phyloP scores from a whole-genome alignment of 2,888 invertebrate species.

The Brassicogethes aeneus region DNA sequence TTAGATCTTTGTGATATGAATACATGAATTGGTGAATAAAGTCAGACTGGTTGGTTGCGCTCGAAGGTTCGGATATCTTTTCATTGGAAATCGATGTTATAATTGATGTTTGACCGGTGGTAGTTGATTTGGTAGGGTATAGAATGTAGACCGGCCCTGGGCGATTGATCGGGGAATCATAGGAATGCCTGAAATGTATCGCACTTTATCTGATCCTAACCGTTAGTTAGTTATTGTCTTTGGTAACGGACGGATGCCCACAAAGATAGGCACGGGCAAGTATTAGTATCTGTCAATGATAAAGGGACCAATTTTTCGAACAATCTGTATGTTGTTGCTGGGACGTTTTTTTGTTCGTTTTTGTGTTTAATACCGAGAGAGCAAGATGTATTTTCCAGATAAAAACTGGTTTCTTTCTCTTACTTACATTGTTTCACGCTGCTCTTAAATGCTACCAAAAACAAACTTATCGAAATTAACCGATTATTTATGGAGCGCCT shows the following conservation, averaged over 20 bases:
- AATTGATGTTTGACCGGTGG: no score
- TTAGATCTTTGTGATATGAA: no score
- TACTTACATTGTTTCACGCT: neutral
- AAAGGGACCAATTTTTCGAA: slow-evolving; percentile 19
- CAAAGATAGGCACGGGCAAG: slow-evolving; percentile 26
- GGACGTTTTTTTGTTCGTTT: neutral
- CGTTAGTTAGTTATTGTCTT: slow-evolving; percentile 35
- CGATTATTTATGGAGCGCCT: neutral
- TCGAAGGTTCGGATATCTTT: no score
- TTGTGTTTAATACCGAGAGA: neutral
- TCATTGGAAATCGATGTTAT: no score
- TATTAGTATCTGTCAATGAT: slow-evolving; percentile 36
- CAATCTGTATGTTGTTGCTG: neutral
- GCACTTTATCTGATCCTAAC: slow-evolving; percentile 33
- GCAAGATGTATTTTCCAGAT: neutral
- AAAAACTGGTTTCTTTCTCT: neutral
- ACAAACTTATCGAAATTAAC: neutral
- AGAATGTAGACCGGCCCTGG: slow-evolving; percentile 23
- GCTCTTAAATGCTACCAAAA: neutral
- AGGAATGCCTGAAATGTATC: slow-evolving; percentile 31
- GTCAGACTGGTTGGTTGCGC: no score
- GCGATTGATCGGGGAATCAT: slow-evolving; percentile 19
- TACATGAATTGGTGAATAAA: no score
- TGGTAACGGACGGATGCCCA: slow-evolving; percentile 31
- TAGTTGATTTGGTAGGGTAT: no score